These are phyloP conservation scores for Aurelia sp. DNA, from an alignment of 30 jellyfish, hydroid and myxozoan species.

Conservation along the genomic window DNA sequence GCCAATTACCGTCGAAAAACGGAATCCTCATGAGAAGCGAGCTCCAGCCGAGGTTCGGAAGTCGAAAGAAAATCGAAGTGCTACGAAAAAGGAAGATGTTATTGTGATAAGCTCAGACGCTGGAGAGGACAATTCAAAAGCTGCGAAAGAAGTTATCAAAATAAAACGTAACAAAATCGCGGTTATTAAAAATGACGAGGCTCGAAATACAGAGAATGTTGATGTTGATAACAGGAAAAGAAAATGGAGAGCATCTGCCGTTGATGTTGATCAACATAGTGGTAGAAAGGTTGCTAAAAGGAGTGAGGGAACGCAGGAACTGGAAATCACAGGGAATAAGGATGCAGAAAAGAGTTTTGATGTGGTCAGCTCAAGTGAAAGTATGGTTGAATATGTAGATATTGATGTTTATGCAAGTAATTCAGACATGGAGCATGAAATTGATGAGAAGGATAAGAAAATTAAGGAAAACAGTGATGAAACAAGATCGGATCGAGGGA, in stretches of 20 bases:
- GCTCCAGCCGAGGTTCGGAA: no score
- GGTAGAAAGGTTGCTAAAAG: background rate
- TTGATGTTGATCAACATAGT: background rate
- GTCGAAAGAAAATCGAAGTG: no score
- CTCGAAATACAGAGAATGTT: background rate
- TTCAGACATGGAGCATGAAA: slow-evolving; percentile 1
- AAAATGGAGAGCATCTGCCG: background rate
- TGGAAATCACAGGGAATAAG: background rate
- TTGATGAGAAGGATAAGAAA: background rate
- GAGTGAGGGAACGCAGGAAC: background rate
- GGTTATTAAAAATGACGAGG: background rate
- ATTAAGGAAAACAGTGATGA: background rate
- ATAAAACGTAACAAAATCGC: background rate
- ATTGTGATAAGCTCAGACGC: slow-evolving; percentile 4
- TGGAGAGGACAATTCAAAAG: background rate
- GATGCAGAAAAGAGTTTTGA: background rate
- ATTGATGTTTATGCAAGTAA: slow-evolving; percentile 38
- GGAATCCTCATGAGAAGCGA: no score
- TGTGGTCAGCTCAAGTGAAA: background rate
- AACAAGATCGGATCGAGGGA: background rate
- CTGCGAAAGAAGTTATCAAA: background rate
- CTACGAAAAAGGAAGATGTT: background rate
- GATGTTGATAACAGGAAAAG: slow-evolving; percentile 8
- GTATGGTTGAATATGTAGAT: slow-evolving; percentile 6
- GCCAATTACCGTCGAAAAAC: no score